Percentiles rank a stretch among this genome's conserved stretches.
Evolutionary conservation across 2,888 invertebrate species (phyloP).

Genomic region (Eilema sororculum): DNA sequence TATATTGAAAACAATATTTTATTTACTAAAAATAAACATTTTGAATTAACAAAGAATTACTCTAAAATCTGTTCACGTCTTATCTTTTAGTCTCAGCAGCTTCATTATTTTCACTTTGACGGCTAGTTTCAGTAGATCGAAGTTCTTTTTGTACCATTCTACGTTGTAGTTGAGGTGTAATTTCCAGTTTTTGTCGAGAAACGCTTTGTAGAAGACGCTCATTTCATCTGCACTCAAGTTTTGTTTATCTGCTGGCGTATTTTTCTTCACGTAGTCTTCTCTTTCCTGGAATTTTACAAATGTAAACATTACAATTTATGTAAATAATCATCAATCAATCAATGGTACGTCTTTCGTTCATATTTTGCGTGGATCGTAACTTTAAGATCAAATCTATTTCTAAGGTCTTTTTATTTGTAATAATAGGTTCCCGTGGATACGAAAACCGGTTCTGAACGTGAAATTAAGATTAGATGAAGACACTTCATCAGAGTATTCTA

Average conservation of each 20-base stretch:
- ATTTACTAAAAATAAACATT: constrained; percentile 42
- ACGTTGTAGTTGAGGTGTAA: constrained; percentile 92
- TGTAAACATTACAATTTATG: constrained; percentile 13
- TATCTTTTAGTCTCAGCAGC: constrained; percentile 70
- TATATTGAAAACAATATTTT: constrained; percentile 17
- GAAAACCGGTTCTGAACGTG: no score
- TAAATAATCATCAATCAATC: not conserved
- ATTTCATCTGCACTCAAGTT: constrained; percentile 92
- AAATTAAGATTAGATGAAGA: no score
- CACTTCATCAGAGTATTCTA: no score
- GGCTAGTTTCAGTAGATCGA: constrained; percentile 88
- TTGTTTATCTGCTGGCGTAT: constrained; percentile 79
- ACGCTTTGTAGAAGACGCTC: constrained; percentile 95
- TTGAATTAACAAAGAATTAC: constrained; percentile 24
- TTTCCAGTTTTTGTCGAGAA: constrained; percentile 93
- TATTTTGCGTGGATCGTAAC: no score
- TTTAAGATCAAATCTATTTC: no score
- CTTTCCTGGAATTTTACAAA: constrained; percentile 80
- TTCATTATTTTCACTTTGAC: constrained; percentile 85
- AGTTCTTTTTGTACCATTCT: constrained; percentile 94
- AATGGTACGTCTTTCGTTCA: no score
- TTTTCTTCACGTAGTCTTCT: constrained; percentile 85
- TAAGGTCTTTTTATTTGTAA: no score
- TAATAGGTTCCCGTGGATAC: no score
- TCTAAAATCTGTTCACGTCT: constrained; percentile 26